A percentile compares a stretch with the other conserved stretches of the same genome.
Evolutionary conservation across 2,797 vertebrate genomes (phyloP).

Genomic region (Carcharodon carcharias): DNA sequence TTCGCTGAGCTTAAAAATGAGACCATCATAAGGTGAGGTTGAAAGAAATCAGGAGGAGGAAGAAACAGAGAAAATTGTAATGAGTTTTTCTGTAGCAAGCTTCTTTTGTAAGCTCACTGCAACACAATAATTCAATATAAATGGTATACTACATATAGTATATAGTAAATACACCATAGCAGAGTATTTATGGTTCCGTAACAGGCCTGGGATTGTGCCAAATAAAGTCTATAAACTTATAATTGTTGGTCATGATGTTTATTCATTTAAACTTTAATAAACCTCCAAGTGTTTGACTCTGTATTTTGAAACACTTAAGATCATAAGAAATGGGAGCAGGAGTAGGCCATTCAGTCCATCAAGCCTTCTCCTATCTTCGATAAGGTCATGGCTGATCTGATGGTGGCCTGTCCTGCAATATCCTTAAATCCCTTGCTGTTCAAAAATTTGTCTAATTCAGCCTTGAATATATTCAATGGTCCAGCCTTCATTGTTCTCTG

Average conservation of each 20-base stretch:
- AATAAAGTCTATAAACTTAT: background rate
- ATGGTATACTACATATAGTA: background rate
- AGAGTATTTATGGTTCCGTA: background rate
- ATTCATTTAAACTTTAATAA: background rate
- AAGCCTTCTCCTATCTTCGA: background rate
- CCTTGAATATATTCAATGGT: background rate
- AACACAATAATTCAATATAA: background rate
- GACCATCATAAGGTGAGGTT: background rate
- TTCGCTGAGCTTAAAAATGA: background rate
- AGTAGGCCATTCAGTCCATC: background rate
- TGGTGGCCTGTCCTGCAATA: background rate
- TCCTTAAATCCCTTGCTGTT: background rate
- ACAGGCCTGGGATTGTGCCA: background rate
- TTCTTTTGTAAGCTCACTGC: background rate
- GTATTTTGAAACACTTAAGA: background rate
- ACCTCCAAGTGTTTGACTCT: background rate
- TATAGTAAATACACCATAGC: background rate
- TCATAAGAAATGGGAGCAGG: background rate
- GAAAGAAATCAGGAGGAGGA: background rate
- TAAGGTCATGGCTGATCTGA: background rate
- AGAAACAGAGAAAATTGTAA: background rate
- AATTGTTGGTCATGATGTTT: background rate
- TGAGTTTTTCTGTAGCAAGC: background rate
- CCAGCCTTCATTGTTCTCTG: background rate
- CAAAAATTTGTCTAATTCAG: background rate